Conservation (phyloP, 2,888 invertebrate species). For the Dascillus cervinus region DNA sequence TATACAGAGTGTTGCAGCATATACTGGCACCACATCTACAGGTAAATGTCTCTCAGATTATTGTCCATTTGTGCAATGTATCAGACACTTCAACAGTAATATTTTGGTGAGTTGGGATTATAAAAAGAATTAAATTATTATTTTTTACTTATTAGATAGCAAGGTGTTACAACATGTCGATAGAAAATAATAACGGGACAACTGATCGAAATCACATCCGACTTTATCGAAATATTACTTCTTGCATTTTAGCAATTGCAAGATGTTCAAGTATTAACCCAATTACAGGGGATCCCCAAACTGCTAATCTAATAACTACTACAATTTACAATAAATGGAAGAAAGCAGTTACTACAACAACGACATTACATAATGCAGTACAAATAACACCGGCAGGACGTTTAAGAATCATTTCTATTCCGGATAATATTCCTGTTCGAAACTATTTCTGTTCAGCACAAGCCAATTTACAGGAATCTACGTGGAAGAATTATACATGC, state of each 20-base stretch:
- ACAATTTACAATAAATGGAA: conserved; percentile 24
- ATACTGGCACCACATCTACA: conserved; percentile 23
- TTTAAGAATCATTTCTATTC: conserved; percentile 48
- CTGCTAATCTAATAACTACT: conserved; percentile 43
- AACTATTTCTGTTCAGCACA: conserved; percentile 49
- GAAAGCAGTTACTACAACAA: conserved; percentile 30
- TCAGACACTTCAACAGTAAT: conserved; percentile 49
- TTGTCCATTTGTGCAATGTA: conserved; percentile 54
- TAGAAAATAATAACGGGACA: conserved; percentile 45
- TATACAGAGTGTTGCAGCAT: conserved; percentile 28
- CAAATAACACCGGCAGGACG: conserved; percentile 51
- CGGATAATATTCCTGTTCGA: conserved; percentile 45
- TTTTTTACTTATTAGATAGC: conserved; percentile 41
- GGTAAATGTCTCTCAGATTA: conserved; percentile 50
- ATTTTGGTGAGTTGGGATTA: conserved; percentile 44
- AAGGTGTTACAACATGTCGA: conserved; percentile 48
- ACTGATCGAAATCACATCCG: conserved; percentile 46
- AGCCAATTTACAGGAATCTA: conserved; percentile 46
- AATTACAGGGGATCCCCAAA: conserved; percentile 56
- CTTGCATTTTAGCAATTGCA: conserved; percentile 56
- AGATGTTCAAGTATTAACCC: conserved; percentile 57
- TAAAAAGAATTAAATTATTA: not conserved
- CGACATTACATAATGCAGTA: conserved; percentile 46
- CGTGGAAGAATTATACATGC: conserved; percentile 25
- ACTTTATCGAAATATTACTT: conserved; percentile 56